Evolutionary conservation across 2,888 invertebrate genomes (phyloP).

Genomic region (Cheilosia scutellata): DNA sequence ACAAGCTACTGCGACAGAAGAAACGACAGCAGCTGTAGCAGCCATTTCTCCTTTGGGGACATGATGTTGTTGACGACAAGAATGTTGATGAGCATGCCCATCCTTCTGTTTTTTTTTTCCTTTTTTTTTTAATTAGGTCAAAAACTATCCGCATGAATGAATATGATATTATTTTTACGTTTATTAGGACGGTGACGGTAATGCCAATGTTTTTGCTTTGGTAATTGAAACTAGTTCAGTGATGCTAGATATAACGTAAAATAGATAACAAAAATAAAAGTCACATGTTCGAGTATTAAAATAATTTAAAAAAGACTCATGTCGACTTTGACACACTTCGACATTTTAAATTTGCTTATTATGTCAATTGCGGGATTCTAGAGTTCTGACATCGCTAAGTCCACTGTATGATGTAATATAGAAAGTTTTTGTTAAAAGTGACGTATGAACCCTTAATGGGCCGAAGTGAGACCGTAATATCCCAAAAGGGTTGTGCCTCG

Average conservation of each 20-base stretch:
- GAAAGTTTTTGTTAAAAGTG: no score
- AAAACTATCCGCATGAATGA: slow-evolving; percentile 67
- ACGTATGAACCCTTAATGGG: no score
- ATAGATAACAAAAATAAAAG: no score
- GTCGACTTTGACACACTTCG: no score
- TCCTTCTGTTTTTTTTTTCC: slow-evolving; percentile 30
- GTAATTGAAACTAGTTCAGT: slow-evolving; percentile 9
- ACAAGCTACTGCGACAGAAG: slow-evolving; percentile 3
- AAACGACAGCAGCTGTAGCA: slow-evolving; percentile 43
- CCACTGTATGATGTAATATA: no score
- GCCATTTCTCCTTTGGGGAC: slow-evolving; percentile 59
- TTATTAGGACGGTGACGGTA: slow-evolving; percentile 20
- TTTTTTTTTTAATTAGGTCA: slow-evolving; percentile 67
- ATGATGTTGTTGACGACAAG: slow-evolving; percentile 44
- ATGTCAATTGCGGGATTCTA: no score
- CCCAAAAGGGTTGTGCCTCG: no score
- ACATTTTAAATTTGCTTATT: no score
- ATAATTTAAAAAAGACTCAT: no score
- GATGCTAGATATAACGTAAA: neutral
- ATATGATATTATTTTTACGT: slow-evolving; percentile 61
- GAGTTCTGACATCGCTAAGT: no score
- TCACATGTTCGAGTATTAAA: no score
- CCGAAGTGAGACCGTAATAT: no score
- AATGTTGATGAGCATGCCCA: slow-evolving; percentile 58
- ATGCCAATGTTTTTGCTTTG: slow-evolving; percentile 20